Conservation (phyloP, 2,113 vertebrate genomes). For the Solea senegalensis region DNA sequence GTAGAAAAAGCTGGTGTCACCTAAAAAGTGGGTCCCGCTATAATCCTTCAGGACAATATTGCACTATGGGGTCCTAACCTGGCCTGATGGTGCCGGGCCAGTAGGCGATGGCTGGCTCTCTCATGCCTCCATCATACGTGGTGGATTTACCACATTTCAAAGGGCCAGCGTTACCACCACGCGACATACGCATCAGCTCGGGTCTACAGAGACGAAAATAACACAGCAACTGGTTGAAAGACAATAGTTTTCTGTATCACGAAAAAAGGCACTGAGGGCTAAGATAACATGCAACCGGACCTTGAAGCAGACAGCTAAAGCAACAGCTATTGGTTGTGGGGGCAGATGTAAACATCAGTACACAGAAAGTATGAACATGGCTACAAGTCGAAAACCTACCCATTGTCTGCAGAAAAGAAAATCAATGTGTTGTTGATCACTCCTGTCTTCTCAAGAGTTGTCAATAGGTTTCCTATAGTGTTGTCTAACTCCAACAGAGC, state of each 20-base stretch:
- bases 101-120: conserved; percentile 90
- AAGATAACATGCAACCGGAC: background rate
- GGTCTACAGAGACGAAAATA: conserved; percentile 78
- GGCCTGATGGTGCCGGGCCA: conserved; percentile 88
- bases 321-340: background rate
- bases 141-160: conserved; percentile 94
- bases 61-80: conserved; percentile 71
- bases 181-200: conserved; percentile 87
- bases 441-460: conserved; percentile 78
- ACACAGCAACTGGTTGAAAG: background rate
- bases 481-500: conserved; percentile 89
- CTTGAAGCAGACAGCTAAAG: conserved; percentile 1
- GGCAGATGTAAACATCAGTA: no score
- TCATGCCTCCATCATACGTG: conserved; percentile 92
- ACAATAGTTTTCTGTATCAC: background rate
- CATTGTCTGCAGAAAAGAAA: conserved; percentile 94
- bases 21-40: no score
- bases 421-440: conserved; percentile 85
- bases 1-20: no score
- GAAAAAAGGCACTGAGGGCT: background rate
- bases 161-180: conserved; percentile 86
- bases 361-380: no score
- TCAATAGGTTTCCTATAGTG: conserved; percentile 85
- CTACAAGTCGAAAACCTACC: conserved; percentile 74
- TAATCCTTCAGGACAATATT: no score